phyloP scores from a whole-genome alignment of 2,888 invertebrate species.

The Euproctis similis region DNA sequence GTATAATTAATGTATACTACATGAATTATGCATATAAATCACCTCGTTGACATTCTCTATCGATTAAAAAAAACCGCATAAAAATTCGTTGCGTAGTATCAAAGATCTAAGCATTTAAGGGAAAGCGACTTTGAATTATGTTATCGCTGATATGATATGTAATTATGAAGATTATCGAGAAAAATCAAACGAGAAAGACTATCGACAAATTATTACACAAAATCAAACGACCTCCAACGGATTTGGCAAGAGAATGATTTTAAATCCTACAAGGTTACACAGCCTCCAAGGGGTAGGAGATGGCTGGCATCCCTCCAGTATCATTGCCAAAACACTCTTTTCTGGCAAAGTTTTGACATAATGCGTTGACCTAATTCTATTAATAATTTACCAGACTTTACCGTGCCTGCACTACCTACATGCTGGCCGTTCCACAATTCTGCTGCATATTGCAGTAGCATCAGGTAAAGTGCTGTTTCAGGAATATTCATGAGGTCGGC shows the following conservation, averaged over 20 bases:
- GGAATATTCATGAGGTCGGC: background rate
- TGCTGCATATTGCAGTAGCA: conserved; percentile 2
- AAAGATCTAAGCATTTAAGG: no score
- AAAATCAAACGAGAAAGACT: no score
- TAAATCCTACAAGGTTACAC: conserved; percentile 37
- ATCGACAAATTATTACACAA: background rate
- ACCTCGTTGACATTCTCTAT: no score
- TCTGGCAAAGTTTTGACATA: conserved; percentile 48
- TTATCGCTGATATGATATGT: no score
- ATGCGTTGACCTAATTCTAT: conserved; percentile 35
- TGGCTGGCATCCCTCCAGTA: conserved; percentile 56
- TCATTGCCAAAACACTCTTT: conserved; percentile 35
- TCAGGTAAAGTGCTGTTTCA: background rate
- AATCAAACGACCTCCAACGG: conserved; percentile 12
- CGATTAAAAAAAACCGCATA: no score
- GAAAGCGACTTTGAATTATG: no score
- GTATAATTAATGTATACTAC: no score
- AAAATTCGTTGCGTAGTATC: no score
- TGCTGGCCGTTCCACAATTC: conserved; percentile 1
- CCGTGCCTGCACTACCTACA: conserved; percentile 1
- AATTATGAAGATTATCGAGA: no score
- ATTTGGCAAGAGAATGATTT: conserved; percentile 18
- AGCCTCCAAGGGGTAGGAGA: conserved; percentile 25
- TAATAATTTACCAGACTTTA: conserved; percentile 23
- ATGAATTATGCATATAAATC: no score